A percentile compares a stretch with the other conserved stretches of the same genome.
These are phyloP conservation scores for Melospiza georgiana DNA, from an alignment of 2,113 vertebrate species.

Conservation along the genomic window DNA sequence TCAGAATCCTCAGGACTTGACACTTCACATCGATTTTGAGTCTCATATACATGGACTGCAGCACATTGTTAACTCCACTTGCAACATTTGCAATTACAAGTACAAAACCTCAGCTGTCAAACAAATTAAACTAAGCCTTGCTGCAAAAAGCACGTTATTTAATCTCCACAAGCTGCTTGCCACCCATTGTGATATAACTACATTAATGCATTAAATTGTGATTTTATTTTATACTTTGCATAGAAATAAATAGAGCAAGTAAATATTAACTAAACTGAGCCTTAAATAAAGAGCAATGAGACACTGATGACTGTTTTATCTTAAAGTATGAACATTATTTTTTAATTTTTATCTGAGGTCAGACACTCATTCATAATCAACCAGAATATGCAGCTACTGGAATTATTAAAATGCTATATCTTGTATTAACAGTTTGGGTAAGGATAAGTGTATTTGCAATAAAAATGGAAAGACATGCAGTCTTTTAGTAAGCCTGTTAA, in stretches of 20 bases:
- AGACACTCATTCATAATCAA: neutral
- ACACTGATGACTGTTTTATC: neutral
- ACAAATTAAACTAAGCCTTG: slow-evolving; percentile 44
- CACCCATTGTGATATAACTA: neutral
- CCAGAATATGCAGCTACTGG: neutral
- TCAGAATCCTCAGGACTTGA: neutral
- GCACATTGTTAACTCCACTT: neutral
- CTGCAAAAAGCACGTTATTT: slow-evolving; percentile 42
- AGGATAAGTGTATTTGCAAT: neutral
- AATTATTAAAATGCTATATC: slow-evolving; percentile 3
- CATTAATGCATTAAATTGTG: slow-evolving; percentile 40
- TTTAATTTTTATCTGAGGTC: neutral
- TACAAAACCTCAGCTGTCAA: slow-evolving; percentile 20
- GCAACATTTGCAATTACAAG: neutral
- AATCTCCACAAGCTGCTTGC: slow-evolving; percentile 58
- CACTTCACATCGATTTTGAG: neutral
- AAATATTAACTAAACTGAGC: slow-evolving; percentile 18
- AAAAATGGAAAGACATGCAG: neutral
- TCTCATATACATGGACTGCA: neutral
- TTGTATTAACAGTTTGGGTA: neutral
- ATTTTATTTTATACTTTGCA: slow-evolving; percentile 49
- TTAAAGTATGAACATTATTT: neutral
- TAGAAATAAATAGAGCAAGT: neutral
- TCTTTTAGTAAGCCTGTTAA: slow-evolving; percentile 21
- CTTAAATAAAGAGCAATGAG: slow-evolving; percentile 37